Conservation (phyloP, 2,888 invertebrate genomes). For the Drosophila neonasuta region DNA sequence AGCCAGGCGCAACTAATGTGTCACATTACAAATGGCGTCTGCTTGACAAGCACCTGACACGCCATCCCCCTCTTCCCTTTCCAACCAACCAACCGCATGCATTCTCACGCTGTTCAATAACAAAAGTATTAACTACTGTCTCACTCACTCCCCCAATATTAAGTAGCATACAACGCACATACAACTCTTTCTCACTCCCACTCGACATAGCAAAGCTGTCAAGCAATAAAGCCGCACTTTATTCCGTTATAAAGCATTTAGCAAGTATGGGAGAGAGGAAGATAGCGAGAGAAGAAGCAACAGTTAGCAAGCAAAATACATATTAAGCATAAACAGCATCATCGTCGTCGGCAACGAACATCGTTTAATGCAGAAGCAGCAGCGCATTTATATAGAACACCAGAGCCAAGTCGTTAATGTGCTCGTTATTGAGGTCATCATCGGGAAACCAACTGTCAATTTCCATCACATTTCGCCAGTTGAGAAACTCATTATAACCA, state of each 20-base stretch:
- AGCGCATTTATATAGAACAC: constrained; percentile 76
- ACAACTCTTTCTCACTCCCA: constrained; percentile 12
- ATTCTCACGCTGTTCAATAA: constrained; percentile 58
- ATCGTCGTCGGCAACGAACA: background rate
- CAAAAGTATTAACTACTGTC: constrained; percentile 61
- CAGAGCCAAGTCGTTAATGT: constrained; percentile 73
- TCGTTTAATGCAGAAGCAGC: constrained; percentile 67
- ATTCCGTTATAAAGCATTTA: constrained; percentile 61
- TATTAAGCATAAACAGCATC: constrained; percentile 14
- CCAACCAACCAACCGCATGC: background rate
- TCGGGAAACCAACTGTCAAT: constrained; percentile 62
- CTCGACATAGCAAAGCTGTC: constrained; percentile 37
- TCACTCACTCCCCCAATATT: background rate
- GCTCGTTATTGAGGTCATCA: constrained; percentile 44
- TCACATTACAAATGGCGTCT: constrained; percentile 71
- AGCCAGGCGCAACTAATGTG: constrained; percentile 71
- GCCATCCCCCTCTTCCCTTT: background rate
- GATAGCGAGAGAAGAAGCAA: constrained; percentile 16
- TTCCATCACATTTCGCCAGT: constrained; percentile 75
- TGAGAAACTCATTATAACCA: constrained; percentile 77
- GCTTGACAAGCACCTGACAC: constrained; percentile 34
- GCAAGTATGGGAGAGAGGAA: background rate
- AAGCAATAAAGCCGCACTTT: constrained; percentile 64
- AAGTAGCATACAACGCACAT: constrained; percentile 7
- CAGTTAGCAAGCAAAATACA: constrained; percentile 26